Conservation (phyloP, 2,113 vertebrate species). For the Phyllostomus hastatus region DNA sequence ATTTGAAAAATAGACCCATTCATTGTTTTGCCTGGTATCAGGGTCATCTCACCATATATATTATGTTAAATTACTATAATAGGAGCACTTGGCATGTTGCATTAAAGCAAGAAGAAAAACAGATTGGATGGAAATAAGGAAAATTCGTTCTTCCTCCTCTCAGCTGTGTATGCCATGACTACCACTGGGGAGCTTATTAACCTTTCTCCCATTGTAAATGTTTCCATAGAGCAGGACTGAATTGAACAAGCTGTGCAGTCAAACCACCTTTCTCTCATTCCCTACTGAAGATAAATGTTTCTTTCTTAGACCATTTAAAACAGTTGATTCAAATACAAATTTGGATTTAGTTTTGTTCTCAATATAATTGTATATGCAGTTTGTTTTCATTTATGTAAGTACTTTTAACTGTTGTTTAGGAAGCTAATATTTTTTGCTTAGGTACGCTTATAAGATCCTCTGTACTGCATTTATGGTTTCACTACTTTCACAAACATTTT, state of each 20-base stretch:
- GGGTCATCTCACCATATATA: constrained; percentile 54
- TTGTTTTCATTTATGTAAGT: neutral
- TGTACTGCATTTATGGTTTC: neutral
- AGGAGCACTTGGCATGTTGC: constrained; percentile 59
- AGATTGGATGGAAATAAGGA: constrained; percentile 64
- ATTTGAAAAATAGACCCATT: constrained; percentile 60
- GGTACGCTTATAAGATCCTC: neutral
- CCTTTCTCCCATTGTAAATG: constrained; percentile 56
- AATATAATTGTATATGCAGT: neutral
- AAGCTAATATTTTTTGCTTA: neutral
- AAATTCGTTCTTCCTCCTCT: constrained; percentile 56
- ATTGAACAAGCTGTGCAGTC: constrained; percentile 33
- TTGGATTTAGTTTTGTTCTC: constrained; percentile 50
- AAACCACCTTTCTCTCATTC: constrained; percentile 16
- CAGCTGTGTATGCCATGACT: constrained; percentile 12
- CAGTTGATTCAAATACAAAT: neutral
- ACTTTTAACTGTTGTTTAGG: neutral
- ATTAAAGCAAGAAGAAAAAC: constrained; percentile 57
- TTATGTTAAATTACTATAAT: constrained; percentile 68
- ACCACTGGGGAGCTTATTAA: constrained; percentile 61
- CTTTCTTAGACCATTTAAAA: neutral
- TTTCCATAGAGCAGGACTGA: constrained; percentile 46
- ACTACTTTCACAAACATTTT: neutral
- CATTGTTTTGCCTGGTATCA: constrained; percentile 31
- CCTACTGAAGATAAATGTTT: constrained; percentile 11